Percentiles rank a stretch among this genome's conserved stretches.
These are phyloP conservation scores for Procambarus virginalis DNA, from an alignment of 1,140 invertebrate species.

Conservation along the genomic window DNA sequence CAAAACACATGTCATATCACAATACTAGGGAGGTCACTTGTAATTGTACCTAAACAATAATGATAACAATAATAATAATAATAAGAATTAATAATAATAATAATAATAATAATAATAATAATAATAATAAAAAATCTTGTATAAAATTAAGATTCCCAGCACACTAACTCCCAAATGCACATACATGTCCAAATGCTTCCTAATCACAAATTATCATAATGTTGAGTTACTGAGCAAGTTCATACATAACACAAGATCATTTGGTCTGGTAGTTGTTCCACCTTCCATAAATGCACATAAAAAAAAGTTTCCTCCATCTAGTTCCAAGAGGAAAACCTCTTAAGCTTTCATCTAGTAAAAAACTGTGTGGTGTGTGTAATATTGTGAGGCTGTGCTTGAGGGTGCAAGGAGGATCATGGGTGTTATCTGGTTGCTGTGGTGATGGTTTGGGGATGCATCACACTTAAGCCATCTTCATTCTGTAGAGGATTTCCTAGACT, in stretches of 20 bases:
- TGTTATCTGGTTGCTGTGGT: conserved; percentile 62
- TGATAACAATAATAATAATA: conserved; percentile 30
- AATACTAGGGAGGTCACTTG: conserved; percentile 59
- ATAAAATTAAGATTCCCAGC: conserved; percentile 35
- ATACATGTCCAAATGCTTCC: conserved; percentile 39
- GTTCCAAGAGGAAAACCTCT: conserved; percentile 23
- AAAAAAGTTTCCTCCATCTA: conserved; percentile 22
- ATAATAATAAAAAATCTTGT: conserved; percentile 47
- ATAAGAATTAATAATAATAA: conserved; percentile 44
- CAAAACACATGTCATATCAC: conserved; percentile 52
- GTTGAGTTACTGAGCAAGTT: conserved; percentile 12
- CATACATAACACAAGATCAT: background rate
- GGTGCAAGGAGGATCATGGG: conserved; percentile 22
- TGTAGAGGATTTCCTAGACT: conserved; percentile 26
- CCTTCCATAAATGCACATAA: conserved; percentile 42
- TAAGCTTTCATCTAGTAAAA: conserved; percentile 47
- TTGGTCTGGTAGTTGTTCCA: conserved; percentile 19
- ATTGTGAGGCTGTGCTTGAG: conserved; percentile 46
- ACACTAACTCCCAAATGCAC: conserved; percentile 38
- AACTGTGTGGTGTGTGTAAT: conserved; percentile 35
- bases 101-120: conserved; percentile 39
- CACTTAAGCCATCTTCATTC: conserved; percentile 27
- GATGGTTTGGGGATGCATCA: conserved; percentile 59
- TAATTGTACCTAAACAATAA: conserved; percentile 45
- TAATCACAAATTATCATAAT: conserved; percentile 6